Base-by-base conservation (phyloP, 2,797 vertebrate genomes). In the Arrhamphus sclerolepis region DNA sequence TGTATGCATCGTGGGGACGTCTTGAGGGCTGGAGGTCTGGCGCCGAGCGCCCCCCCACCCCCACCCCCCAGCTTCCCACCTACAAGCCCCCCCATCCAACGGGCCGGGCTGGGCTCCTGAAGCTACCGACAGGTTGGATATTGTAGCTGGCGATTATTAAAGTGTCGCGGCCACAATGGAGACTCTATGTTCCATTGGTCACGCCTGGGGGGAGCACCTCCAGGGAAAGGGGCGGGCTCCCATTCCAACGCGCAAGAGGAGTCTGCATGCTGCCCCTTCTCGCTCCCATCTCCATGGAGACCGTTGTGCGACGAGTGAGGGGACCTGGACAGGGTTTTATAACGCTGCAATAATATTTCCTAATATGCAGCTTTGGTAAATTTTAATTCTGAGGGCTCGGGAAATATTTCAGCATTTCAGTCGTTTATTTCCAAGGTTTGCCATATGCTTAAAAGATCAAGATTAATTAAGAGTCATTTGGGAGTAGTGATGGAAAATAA, bases 111-210 rank as follows among this genome's bases (percentile, higher is more conserved):
- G 91, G 89, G 94, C 93, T 95, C 95, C 94, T 94, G 93, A 93
- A 94, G 95, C 95, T 94, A 93, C 95, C 96, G 96, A 96, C 97
- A 98, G 96, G 97, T 98, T 99, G 96, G 91, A 96, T 95, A 98
- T 98, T 97, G 96, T 97, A 97, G 94, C 95, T 94, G 91, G 93
- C 92, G 94, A 95, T 96, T 97, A 98, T 97, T 97, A 96, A 98
- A 98, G 94, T 95, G 97, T 96, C 95, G 92, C 90, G 10, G 75
- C 89, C 89, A 98, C 97, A 99, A 98, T 93, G 92, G 94, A 88
- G 83, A 89, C 94, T 97, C 97, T 98, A 96, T 98, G 96, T 99
- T 94, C 94, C 95, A 96, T 98, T 98, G 93, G 95, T 94, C 94
- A 98, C 95, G 96, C 95, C 94, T 91, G 92, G 91, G 93, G 92